Evolutionary conservation across 2,888 invertebrate genomes (phyloP).

Genomic region (Atherix ibis): DNA sequence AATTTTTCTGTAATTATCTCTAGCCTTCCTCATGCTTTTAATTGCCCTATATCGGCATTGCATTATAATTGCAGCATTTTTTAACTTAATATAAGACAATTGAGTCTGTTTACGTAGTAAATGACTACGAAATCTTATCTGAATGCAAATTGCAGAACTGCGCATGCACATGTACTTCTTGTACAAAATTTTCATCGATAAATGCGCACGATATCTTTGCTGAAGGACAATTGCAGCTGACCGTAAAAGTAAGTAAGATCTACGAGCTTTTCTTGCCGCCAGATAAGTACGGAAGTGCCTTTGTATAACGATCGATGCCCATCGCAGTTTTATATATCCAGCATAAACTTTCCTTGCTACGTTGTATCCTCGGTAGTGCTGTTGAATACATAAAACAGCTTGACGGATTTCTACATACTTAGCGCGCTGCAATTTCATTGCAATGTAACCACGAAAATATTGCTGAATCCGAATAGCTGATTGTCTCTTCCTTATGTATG

Average conservation of each 20-base stretch:
- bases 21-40: not conserved
- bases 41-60: conserved; percentile 21
- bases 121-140: conserved; percentile 28
- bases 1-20: too few species aligned
- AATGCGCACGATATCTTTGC: conserved; percentile 19
- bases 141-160: conserved; percentile 21
- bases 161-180: conserved; percentile 14
- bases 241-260: conserved; percentile 12
- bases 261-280: not conserved
- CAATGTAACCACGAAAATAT: conserved; percentile 25
- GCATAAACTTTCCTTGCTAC: conserved; percentile 16
- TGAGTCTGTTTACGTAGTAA: not conserved
- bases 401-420: conserved; percentile 6
- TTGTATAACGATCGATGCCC: not conserved
- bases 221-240: conserved; percentile 21
- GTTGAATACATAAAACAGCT: conserved; percentile 22
- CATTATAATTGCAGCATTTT: conserved; percentile 15
- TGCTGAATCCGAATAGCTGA: conserved; percentile 20
- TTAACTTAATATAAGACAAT: conserved; percentile 15
- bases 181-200: conserved; percentile 11
- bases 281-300: not conserved
- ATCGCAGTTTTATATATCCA: conserved; percentile 13
- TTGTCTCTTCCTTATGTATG: conserved; percentile 12
- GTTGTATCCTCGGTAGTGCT: conserved; percentile 16
- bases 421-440: conserved; percentile 17